Evolutionary conservation across 1,140 invertebrate species (phyloP), one percentile per base, ranked within the genome.

Genomic region (Luehdorfia chinensis): DNA sequence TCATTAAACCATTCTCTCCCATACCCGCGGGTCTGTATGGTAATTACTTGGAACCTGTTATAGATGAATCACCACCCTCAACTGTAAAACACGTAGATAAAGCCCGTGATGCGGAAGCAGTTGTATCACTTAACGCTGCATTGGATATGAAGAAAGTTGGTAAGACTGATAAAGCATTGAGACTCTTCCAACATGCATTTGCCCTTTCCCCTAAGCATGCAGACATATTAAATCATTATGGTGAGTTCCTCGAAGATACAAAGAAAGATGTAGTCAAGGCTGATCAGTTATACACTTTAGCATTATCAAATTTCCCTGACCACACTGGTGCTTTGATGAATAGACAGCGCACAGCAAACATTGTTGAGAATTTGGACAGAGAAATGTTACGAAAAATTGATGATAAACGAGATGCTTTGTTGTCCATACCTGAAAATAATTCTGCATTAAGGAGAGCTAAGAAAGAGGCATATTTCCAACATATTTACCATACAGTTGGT

Each of bases 401-500:
- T 69, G 90, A 92, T 25, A 98, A 98, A 84, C 87, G 96, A 33
- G 92, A 96, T 70, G 88, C 92, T 15, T 88, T 98, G 9, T 91
- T 94, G 12, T 90, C 91, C 9, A 94, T 97, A 56, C 94, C 97
- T 31, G 92, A 95, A 53, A 90, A 91, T 23, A 92, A 93, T 80
- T 88, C 92, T 1, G 93, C 95, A 6, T 87, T 98, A 43, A 89
- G 94, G 51, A 90, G 96, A 58, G 93, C 96, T 1, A 99, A 98
- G 71, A 95, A 96, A 70, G 96, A 98, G 81, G 94, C 95, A 8
- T 98, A 98, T 80, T 98, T 96, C 74, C 93, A 96, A 69, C 96
- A 99, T 78, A 97, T 99, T 47, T 98, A 98, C 87, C 97, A 99
- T 69, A 98, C 97, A 1, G 96, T 97, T 44, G 97, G 95, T 19